Percentiles rank a stretch among this genome's conserved stretches.
phyloP scores from a whole-genome alignment of 2,888 invertebrate species.

The Plusia festucae region DNA sequence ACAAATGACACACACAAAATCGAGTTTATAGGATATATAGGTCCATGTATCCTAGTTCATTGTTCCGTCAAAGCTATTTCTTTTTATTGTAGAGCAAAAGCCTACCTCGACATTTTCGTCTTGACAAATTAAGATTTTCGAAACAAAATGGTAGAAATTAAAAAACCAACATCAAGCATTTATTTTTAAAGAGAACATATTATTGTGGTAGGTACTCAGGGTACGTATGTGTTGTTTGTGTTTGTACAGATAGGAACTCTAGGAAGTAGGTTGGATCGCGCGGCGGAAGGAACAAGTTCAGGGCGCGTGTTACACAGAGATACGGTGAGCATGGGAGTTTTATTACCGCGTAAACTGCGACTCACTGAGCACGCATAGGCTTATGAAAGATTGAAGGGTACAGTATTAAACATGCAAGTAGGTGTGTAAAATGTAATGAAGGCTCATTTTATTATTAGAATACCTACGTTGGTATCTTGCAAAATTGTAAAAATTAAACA shows the following conservation, averaged over 20 bases:
- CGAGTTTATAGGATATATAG: no score
- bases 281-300: conserved; percentile 28
- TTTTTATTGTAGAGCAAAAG: no score
- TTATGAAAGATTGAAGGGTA: conserved; percentile 32
- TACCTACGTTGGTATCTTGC: no score
- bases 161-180: not conserved
- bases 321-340: conserved; percentile 58
- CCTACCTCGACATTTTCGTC: not conserved
- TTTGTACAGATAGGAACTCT: not conserved
- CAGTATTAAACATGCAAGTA: not conserved
- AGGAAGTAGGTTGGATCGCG: not conserved
- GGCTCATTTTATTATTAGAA: no score
- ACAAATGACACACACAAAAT: no score
- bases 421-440: no score
- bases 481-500: no score
- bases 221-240: not conserved
- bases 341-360: conserved; percentile 70
- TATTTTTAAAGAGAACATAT: no score
- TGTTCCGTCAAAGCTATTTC: no score
- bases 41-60: no score
- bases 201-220: no score
- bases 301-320: conserved; percentile 63
- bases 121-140: not conserved
- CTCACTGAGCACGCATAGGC: conserved; percentile 61
- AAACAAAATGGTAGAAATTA: not conserved